Conservation (phyloP, 2,797 vertebrate genomes). For the Botia kubotai region DNA sequence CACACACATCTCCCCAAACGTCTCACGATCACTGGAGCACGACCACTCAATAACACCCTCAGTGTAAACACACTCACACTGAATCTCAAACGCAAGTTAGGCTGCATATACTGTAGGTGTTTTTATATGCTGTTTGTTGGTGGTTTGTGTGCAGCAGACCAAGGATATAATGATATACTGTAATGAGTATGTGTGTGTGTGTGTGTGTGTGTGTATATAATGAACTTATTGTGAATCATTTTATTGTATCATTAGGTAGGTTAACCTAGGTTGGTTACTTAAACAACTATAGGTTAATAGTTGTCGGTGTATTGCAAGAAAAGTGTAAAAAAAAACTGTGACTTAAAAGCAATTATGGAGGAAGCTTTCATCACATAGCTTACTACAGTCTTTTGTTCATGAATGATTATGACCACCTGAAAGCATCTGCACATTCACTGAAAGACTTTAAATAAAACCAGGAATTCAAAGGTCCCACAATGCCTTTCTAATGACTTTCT, state of each 20-base stretch:
- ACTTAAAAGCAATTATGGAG: background rate
- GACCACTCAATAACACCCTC: constrained; percentile 54
- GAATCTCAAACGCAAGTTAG: constrained; percentile 14
- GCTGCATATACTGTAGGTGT: background rate
- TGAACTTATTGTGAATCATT: too few species aligned
- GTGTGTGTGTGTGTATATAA: too few species aligned
- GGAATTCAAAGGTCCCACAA: constrained; percentile 18
- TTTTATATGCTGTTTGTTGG: too few species aligned
- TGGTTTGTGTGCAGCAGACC: too few species aligned
- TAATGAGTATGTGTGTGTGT: too few species aligned
- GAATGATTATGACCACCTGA: constrained; percentile 21
- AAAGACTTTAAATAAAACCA: background rate
- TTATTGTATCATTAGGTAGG: too few species aligned
- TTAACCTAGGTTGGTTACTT: too few species aligned
- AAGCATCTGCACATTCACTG: background rate
- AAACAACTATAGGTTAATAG: too few species aligned
- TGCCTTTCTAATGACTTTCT: constrained; percentile 46
- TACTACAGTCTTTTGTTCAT: constrained; percentile 8
- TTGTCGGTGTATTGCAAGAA: background rate
- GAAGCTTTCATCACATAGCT: background rate
- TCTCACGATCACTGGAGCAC: constrained; percentile 50
- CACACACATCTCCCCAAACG: constrained; percentile 48
- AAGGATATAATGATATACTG: too few species aligned
- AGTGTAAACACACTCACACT: constrained; percentile 43
- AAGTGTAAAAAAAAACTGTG: background rate